Percentiles rank a stretch among this genome's conserved stretches.
These are phyloP conservation scores for Sycophila sp. DNA, from an alignment of 1,140 invertebrate species.

Conservation along the genomic window DNA sequence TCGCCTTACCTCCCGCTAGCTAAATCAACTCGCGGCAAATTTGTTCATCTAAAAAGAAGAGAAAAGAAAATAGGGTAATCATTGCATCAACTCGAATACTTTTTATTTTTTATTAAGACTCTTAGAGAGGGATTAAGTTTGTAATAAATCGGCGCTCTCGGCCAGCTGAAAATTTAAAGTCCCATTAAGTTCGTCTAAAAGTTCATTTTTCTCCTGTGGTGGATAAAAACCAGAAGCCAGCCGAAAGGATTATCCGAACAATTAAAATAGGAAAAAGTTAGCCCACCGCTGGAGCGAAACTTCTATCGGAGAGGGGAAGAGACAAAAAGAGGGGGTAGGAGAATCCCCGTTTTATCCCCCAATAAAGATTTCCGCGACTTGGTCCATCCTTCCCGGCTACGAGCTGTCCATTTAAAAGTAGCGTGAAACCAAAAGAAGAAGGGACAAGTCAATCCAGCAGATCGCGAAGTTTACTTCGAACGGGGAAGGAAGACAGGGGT, in stretches of 20 bases:
- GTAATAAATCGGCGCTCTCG: too few species aligned
- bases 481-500: too few species aligned
- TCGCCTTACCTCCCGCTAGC: too few species aligned
- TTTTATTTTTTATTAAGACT: too few species aligned
- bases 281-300: background rate
- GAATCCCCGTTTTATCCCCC: background rate
- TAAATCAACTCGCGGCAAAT: too few species aligned
- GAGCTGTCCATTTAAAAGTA: conserved; percentile 23
- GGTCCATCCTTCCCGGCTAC: background rate
- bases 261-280: conserved; percentile 1
- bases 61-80: too few species aligned
- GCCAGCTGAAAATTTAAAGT: too few species aligned
- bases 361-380: conserved; percentile 24
- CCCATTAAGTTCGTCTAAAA: too few species aligned
- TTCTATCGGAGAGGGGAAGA: background rate
- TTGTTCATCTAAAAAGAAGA: too few species aligned
- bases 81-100: too few species aligned
- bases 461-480: conserved; percentile 18
- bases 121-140: too few species aligned
- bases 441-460: conserved; percentile 4
- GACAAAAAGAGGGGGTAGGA: too few species aligned
- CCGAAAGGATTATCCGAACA: conserved; percentile 3
- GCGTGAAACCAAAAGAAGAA: background rate
- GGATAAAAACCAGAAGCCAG: background rate
- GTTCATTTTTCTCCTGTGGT: background rate